A percentile compares a stretch with the other conserved stretches of the same genome.
Conservation (phyloP, 1,140 invertebrate species). For the Drosophila repleta region DNA sequence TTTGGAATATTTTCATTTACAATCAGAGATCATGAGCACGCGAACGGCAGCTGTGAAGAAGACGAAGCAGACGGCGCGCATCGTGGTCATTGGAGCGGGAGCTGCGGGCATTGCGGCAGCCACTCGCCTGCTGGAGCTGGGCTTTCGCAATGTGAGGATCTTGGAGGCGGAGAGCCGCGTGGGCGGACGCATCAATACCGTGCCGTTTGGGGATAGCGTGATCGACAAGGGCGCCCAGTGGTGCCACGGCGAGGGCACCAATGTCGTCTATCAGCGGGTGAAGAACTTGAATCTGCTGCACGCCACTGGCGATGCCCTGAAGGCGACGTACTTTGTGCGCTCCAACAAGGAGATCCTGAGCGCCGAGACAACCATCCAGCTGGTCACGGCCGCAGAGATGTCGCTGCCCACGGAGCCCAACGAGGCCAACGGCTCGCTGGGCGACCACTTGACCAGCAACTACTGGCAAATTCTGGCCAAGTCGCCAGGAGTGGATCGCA, state of each 20-base stretch:
- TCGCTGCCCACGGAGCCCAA: constrained; percentile 32
- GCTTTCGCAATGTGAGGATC: constrained; percentile 85
- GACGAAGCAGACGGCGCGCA: constrained; percentile 58
- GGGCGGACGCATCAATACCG: constrained; percentile 88
- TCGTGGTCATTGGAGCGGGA: constrained; percentile 87
- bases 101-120: constrained; percentile 86
- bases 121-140: constrained; percentile 84
- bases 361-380: constrained; percentile 46
- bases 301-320: constrained; percentile 39
- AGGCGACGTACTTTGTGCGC: constrained; percentile 70
- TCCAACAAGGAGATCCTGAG: constrained; percentile 76
- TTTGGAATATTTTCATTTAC: no score
- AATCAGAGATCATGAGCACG: constrained; percentile 2
- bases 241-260: constrained; percentile 91
- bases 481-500: constrained; percentile 39
- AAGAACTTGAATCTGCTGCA: constrained; percentile 86
- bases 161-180: constrained; percentile 89
- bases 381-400: constrained; percentile 28
- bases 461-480: constrained; percentile 56
- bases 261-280: constrained; percentile 88
- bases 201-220: constrained; percentile 86
- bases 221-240: constrained; percentile 92
- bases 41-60: background rate
- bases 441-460: constrained; percentile 84
- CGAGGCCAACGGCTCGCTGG: constrained; percentile 81